Evolutionary conservation across 2,888 invertebrate species (phyloP).

Genomic region (Volucella inflata): DNA sequence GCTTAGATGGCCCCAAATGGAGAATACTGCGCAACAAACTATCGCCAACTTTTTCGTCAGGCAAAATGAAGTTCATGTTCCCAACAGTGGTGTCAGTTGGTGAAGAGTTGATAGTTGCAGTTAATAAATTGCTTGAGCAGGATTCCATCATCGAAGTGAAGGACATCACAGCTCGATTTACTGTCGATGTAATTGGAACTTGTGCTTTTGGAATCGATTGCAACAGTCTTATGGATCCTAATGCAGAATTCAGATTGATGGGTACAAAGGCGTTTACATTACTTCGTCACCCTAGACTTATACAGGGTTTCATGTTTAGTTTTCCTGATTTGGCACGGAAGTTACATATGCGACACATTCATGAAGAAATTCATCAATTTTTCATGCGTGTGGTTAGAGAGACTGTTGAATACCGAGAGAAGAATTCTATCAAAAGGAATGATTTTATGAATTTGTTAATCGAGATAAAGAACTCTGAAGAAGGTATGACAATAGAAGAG

Average conservation of each 20-base stretch:
- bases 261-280: conserved; percentile 77
- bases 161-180: conserved; percentile 83
- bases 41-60: conserved; percentile 78
- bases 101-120: conserved; percentile 69
- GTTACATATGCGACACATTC: conserved; percentile 78
- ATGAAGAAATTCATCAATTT: conserved; percentile 82
- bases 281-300: conserved; percentile 75
- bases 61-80: conserved; percentile 79
- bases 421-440: conserved; percentile 84
- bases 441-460: conserved; percentile 86
- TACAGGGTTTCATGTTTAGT: conserved; percentile 77
- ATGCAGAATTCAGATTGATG: conserved; percentile 80
- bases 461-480: conserved; percentile 84
- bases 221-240: conserved; percentile 82
- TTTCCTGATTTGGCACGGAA: conserved; percentile 78
- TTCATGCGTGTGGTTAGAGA: conserved; percentile 84
- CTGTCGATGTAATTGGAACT: conserved; percentile 85
- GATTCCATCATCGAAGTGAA: conserved; percentile 81
- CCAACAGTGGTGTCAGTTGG: conserved; percentile 78
- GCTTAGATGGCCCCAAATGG: conserved; percentile 83
- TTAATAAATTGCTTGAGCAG: conserved; percentile 11
- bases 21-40: conserved; percentile 80
- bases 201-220: conserved; percentile 84
- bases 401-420: conserved; percentile 84
- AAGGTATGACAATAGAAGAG: conserved; percentile 77